Evolutionary conservation across 1,140 invertebrate species (phyloP).

Genomic region (Epicauta chinensis): DNA sequence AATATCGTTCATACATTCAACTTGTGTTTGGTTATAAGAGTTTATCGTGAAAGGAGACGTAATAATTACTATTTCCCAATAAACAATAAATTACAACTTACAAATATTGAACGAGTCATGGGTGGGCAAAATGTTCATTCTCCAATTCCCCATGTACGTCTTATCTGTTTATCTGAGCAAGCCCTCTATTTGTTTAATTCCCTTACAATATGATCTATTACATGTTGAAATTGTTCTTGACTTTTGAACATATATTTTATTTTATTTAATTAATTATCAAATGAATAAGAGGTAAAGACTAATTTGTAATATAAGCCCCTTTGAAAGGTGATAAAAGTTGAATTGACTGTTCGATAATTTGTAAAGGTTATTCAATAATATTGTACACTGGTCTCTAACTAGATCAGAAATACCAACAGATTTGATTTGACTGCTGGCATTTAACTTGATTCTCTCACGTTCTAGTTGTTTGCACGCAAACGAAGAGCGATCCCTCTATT

Average conservation of each 20-base stretch:
- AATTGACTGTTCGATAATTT: no score
- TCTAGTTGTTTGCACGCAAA: slow-evolving; percentile 21
- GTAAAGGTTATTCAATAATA: no score
- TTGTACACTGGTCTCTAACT: slow-evolving; percentile 1
- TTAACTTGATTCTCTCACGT: slow-evolving; percentile 24
- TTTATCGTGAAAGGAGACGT: slow-evolving; percentile 20
- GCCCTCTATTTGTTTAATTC: slow-evolving; percentile 32
- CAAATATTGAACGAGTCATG: slow-evolving; percentile 28
- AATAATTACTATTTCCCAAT: slow-evolving; percentile 30
- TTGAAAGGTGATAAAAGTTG: no score
- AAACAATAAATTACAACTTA: slow-evolving; percentile 27
- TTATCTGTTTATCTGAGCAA: slow-evolving; percentile 32
- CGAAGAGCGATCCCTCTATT: slow-evolving; percentile 1
- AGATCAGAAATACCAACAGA: slow-evolving; percentile 13
- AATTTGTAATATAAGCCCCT: no score
- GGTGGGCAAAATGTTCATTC: slow-evolving; percentile 32
- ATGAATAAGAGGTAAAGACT: no score
- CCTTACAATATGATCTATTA: slow-evolving; percentile 23
- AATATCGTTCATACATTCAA: slow-evolving; percentile 9
- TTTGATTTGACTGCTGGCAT: slow-evolving; percentile 13
- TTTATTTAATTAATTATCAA: no score
- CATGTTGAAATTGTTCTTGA: slow-evolving; percentile 1
- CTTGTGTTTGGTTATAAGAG: neutral
- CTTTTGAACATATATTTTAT: no score
- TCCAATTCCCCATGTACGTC: slow-evolving; percentile 29